phyloP scores from a whole-genome alignment of 2,113 vertebrate species.

The Myiagra hebetior region DNA sequence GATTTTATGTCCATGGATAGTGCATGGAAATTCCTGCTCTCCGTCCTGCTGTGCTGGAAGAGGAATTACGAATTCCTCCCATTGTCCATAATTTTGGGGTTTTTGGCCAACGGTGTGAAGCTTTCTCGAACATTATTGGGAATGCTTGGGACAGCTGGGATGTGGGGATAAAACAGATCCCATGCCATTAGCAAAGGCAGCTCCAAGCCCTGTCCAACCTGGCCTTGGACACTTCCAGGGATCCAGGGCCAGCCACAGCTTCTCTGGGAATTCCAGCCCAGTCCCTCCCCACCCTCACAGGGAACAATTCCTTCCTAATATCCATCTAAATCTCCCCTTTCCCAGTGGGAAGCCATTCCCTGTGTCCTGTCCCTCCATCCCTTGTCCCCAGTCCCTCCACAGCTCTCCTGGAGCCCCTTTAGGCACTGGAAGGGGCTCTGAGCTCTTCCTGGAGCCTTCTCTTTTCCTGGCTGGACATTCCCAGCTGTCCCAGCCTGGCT shows the following conservation, averaged over 20 bases:
- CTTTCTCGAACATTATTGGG: accelerated
- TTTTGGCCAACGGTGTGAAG: accelerated
- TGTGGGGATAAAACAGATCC: background rate
- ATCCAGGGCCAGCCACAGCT: background rate
- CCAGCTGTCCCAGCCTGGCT: background rate
- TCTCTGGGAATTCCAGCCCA: background rate
- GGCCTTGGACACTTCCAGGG: background rate
- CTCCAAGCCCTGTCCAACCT: accelerated
- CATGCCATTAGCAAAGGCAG: accelerated
- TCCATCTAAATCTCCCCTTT: accelerated
- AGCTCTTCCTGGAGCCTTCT: accelerated
- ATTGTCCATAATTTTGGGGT: accelerated
- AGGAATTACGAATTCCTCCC: accelerated
- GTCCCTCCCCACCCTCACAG: accelerated
- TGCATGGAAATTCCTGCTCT: background rate
- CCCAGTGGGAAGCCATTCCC: background rate
- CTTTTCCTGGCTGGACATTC: background rate
- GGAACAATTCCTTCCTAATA: background rate
- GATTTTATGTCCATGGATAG: accelerated
- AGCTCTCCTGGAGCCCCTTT: background rate
- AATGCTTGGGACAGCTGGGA: background rate
- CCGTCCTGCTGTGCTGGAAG: background rate
- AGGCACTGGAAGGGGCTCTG: accelerated
- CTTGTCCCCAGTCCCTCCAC: background rate
- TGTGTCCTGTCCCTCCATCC: background rate